Base-by-base conservation (phyloP, 2,797 vertebrate species). In the Sylvilagus floridanus region DNA sequence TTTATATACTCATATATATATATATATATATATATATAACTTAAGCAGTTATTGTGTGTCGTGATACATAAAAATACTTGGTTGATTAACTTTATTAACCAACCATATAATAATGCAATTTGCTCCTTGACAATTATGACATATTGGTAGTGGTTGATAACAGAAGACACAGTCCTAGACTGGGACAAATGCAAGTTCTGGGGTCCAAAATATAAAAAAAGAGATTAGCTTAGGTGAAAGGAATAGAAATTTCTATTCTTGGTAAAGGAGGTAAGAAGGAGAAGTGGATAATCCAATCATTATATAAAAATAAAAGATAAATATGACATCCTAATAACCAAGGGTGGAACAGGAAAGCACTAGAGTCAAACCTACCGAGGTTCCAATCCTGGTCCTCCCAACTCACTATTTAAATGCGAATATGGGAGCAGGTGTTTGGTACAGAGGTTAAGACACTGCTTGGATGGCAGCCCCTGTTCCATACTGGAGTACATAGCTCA, bases 281-380 rank as follows among this genome's bases (percentile, higher is more conserved):
- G 65, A 79, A 9, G 1, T 26, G n/a, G 12, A 30, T n/a, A 65
- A 73, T 24, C 4, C 12, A 75, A 75, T 35, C 35, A 50, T 71
- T 32, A 62, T 24, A 35, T 17, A n/a, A 32, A 28, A 68, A 47
- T 30, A 62, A 72, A 73, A 71, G 54, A 72, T 35, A 22, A 42
- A 37, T 13, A 24, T 26, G 19, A 19, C n/a, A 68, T 26, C 4
- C 14, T 21, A 35, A 52, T 24, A 78, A 52, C 24, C 30, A 65
- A 65, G 35, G 14, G 0, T 52, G n/a, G 0, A 47, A 1, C 12
- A 35, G 24, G 21, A 84, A 68, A 50, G 10, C 30, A 37, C 37
- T 17, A 22, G 26, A 42, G 7, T n/a, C 60, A 26, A 3, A 35
- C 3, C n/a, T 0, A 73, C 6, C 24, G n/a, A 10, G 1, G 7